Base-by-base conservation (phyloP, 2,113 vertebrate genomes). In the Sorex araneus region DNA sequence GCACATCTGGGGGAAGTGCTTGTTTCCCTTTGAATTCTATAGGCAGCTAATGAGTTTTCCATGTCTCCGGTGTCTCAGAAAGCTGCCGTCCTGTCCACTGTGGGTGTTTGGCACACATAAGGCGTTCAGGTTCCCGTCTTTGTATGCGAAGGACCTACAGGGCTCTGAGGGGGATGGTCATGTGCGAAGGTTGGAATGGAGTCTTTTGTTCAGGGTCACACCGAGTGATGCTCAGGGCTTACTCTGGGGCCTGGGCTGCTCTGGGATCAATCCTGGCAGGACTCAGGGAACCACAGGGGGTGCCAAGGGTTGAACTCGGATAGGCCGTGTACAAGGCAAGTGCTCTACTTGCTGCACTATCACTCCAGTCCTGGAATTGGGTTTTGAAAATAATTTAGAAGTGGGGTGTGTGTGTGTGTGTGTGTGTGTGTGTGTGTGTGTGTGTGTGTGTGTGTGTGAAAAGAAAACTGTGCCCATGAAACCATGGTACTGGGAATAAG, bases 21-120 rank as follows among this genome's bases (percentile, higher is more conserved):
- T 5, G 40, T 84, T 76, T 91, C 74, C 69, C 70, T 87, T 73
- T 85, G 84, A 82, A 79, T 95, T 95, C 84, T 95, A 74, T 32
- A 90, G 87, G 79, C 34, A 73, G 30, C 84, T 94, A 80, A 94
- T 69, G 87, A 89, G 76, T 94, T 91, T 94, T 63, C 89, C 54
- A 43, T 73, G 21, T 64, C 70, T 85, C 47, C 0, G 27, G 43
- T 84, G 34, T 90, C 54, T 40, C 71, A 0, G 4, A 16, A 25
- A 63, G 34, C 16, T n/a, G n/a, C 60, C 13, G n/a, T 12, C 13
- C 3, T 45, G 60, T 71, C 47, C 45, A 16, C 69, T 32, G 64
- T 43, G 45, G 32, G 36, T 28, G 40, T 69, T 57, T 54, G 77
- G 47, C 63, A 74, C 40, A 66, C 27, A 66, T 15, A n/a, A 74